These are phyloP conservation scores for Tyria jacobaeae DNA, from an alignment of 2,888 invertebrate species.

Conservation along the genomic window DNA sequence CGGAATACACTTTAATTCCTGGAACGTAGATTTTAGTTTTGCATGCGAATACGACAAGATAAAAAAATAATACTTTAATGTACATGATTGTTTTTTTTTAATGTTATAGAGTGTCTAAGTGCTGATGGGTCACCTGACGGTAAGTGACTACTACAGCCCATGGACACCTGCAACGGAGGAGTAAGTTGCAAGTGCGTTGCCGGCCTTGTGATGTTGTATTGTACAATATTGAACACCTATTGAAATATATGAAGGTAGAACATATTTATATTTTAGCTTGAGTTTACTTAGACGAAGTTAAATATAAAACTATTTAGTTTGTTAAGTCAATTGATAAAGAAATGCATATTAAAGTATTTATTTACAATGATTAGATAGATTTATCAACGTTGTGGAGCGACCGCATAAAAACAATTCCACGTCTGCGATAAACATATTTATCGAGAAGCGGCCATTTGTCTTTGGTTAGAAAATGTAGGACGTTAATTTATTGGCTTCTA, in stretches of 20 bases:
- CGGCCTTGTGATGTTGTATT: too few relatives aligned
- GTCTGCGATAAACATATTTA: conserved; percentile 34
- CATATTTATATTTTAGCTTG: neutral
- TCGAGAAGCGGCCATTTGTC: conserved; percentile 27
- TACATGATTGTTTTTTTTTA: too few relatives aligned
- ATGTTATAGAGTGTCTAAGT: too few relatives aligned
- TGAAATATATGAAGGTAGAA: too few relatives aligned
- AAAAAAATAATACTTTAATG: neutral
- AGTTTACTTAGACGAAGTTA: neutral
- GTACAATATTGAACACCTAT: too few relatives aligned
- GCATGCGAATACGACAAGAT: neutral
- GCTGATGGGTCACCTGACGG: too few relatives aligned
- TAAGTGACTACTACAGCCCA: too few relatives aligned
- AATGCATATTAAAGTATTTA: conserved; percentile 11
- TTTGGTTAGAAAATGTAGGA: conserved; percentile 25
- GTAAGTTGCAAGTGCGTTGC: too few relatives aligned
- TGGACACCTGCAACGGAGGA: too few relatives aligned
- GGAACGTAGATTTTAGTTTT: neutral
- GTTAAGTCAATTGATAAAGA: neutral
- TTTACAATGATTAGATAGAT: conserved; percentile 24
- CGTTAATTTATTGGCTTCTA: conserved; percentile 14
- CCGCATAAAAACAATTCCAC: conserved; percentile 32
- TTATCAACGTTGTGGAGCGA: conserved; percentile 16
- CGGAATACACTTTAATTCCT: too few relatives aligned
- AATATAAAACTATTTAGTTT: too few relatives aligned